Evolutionary conservation across 2,888 invertebrate species (phyloP), one percentile per base, ranked within the genome.

Genomic region (Calliopum simillimum): DNA sequence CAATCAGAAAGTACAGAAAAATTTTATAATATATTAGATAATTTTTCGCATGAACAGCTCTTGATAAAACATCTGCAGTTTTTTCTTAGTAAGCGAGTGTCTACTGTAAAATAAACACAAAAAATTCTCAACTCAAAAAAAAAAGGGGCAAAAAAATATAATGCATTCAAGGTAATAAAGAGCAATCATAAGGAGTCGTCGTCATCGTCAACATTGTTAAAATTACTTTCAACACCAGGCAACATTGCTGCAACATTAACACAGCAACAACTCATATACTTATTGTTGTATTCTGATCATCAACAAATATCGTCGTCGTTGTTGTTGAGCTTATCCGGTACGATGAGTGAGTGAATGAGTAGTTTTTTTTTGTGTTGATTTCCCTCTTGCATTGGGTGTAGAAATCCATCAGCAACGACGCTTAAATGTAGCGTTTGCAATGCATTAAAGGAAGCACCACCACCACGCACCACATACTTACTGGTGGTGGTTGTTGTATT

Each of bases 121-220:
- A 33, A 33, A 33, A 33, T 0, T 33, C 51, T 8, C 21, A 3
- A 21, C 51, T 3, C 51, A 51, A 51, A 1, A 14, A 16, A 19
- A 21, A n/a, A n/a, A n/a, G n/a, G n/a, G 14, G 51, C 51, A 19
- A 4, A 16, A 51, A 8, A 21, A 16, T n/a, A 51, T 11, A 11
- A 19, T 51, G n/a, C 51, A 51, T 51, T 16, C 51, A 16, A 19
- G n/a, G 51, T 16, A 51, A 51, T 21, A 51, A 21, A 33, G 16
- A 19, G 51, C 19, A 19, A 21, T 51, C 51, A 21, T 21, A 11
- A 33, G 23, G 56, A 47, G 61, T 51, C 47, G 47, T n/a, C n/a
- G n/a, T n/a, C n/a, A n/a, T n/a, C n/a, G n/a, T 81, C 82, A 83
- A 83, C 83, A 83, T 83, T 82, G 82, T 82, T 82, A 79, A 82